Evolutionary conservation across 2,113 vertebrate species (phyloP), one percentile per base, ranked within the genome.

Genomic region (Aptenodytes patagonicus): DNA sequence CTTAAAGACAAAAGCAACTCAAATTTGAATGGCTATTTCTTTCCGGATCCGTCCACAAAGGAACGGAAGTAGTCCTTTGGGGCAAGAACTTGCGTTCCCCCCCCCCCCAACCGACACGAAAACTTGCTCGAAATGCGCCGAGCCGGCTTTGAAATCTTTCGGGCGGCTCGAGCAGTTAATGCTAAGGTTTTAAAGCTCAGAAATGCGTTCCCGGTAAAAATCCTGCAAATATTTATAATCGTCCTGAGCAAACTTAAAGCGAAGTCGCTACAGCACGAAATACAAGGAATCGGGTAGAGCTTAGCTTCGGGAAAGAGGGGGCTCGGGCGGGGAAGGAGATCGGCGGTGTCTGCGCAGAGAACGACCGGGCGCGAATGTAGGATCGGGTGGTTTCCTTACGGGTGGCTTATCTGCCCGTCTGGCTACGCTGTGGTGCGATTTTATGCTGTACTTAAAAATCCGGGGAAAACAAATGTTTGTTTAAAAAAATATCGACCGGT

Each of bases 361-460:
- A 44, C 17, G 18, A 20, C 38, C 44, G 61, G 60, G 40, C 13
- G 36, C 2, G 24, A 17, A 13, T 29, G 20, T 19, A 3, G 58
- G 32, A 19, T 12, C 21, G 64, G 52, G 20, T 8, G 38, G 1
- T 54, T 61, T 46, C 47, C 54, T 36, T 9, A 2, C 26, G 13
- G 38, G 13, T 38, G 26, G 36, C 38, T 62, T n/a, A 18, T 69
- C 34, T 36, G 26, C 55, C 36, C 19, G 5, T 22, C 32, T 10
- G n/a, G 71, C 86, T 83, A 18, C 31, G 22, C 32, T 42, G 47
- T 19, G 10, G 24, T 18, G 61, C 52, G 34, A 52, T 95, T 95
- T 94, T 91, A 42, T 51, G 72, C 58, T 62, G 92, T 91, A 83
- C 34, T 96, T 96, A 94, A 96, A 96, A 95, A 97, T 62, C 28